Conservation (phyloP, 2,113 vertebrate species). For the Cygnus buccinator region DNA sequence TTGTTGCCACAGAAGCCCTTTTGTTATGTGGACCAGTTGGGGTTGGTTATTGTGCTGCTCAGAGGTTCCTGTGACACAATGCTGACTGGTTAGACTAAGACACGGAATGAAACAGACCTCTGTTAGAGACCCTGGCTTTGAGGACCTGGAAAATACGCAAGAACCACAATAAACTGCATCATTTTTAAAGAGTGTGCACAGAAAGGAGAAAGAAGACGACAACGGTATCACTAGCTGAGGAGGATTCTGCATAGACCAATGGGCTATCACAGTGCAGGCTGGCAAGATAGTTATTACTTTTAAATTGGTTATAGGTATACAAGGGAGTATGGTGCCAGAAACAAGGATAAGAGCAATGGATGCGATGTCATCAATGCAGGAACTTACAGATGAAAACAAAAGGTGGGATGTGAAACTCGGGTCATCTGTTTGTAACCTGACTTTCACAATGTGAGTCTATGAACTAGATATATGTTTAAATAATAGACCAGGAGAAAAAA, state of each 20-base stretch:
- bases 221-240: neutral
- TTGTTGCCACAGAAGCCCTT: slow-evolving; percentile 66
- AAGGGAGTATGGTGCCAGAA: neutral
- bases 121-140: slow-evolving; percentile 32
- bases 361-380: neutral
- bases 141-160: neutral
- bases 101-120: slow-evolving; percentile 32
- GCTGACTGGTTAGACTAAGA: slow-evolving; percentile 45
- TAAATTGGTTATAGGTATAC: neutral
- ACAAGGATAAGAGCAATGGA: neutral
- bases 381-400: neutral
- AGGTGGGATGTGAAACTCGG: neutral
- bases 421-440: neutral
- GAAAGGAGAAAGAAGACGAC: neutral
- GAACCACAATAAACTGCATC: neutral
- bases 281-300: fast-evolving
- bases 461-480: neutral
- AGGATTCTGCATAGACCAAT: neutral
- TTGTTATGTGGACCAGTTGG: slow-evolving; percentile 66
- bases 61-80: slow-evolving; percentile 54
- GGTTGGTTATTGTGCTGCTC: slow-evolving; percentile 60
- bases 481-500: neutral
- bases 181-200: neutral
- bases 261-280: fast-evolving
- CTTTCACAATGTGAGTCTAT: neutral